Conservation (phyloP, 2,797 vertebrate species). For the Crocidura indochinensis region DNA sequence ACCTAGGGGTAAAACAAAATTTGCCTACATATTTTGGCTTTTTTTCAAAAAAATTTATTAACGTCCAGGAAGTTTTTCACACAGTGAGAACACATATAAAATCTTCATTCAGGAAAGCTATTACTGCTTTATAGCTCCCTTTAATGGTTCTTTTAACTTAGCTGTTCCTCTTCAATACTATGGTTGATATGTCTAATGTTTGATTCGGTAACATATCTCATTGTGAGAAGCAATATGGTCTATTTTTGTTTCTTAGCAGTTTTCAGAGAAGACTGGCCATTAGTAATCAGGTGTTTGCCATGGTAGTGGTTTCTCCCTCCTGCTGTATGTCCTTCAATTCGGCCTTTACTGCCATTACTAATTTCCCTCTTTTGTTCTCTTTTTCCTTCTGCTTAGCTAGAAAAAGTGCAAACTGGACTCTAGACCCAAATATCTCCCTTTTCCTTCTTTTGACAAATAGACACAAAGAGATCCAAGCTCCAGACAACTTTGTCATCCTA, state of each 20-base stretch:
- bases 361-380: constrained; percentile 40
- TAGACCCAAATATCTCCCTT: neutral
- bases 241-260: constrained; percentile 55
- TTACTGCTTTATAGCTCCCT: neutral
- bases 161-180: neutral
- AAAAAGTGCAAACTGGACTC: neutral
- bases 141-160: constrained; percentile 12
- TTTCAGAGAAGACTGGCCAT: constrained; percentile 29
- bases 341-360: constrained; percentile 54
- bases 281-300: constrained; percentile 68
- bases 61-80: neutral
- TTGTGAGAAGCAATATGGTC: constrained; percentile 41
- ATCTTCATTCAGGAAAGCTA: constrained; percentile 11
- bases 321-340: constrained; percentile 68
- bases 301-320: constrained; percentile 31
- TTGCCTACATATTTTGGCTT: no score
- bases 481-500: constrained; percentile 40
- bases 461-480: constrained; percentile 39
- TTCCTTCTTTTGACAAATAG: constrained; percentile 28
- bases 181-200: constrained; percentile 62
- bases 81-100: neutral
- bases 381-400: constrained; percentile 49
- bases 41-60: no score
- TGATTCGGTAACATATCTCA: constrained; percentile 37
- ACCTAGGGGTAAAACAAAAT: no score